Evolutionary conservation across 2,888 invertebrate genomes (phyloP), one percentile per base, ranked within the genome.

Genomic region (Aricia artaxerxes): DNA sequence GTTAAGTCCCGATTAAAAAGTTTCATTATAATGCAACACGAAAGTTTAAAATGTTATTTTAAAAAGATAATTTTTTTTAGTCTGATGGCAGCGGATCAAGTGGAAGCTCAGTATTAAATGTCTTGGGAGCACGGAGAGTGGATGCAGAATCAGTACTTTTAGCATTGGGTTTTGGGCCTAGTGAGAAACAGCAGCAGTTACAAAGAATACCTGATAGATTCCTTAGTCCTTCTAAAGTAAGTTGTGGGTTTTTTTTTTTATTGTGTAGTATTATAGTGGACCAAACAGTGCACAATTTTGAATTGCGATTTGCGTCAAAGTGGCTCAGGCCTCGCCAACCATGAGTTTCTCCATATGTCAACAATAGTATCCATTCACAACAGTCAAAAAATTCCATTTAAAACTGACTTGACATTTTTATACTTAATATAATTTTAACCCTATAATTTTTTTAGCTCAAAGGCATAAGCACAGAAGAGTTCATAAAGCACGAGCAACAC

Each of bases 111-210:
- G 97, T 98, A 60, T 96, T 98, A 87, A 97, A 97, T 88, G 95
- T 98, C 78, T 91, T 98, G 84, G 97, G 98, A 84, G 95, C 97
- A 31, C 95, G 98, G 64, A 97, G 96, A 86, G 97, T 97, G 38
- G 98, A 99, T 92, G 98, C 98, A 0, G 98, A 98, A 88, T 97
- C 97, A 79, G 96, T 99, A 79, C 95, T 99, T 49, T 91, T 97
- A 78, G 97, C 97, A 82, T 93, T 97, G 79, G 98, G 98, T 13
- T 97, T 97, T 89, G 97, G 97, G 0, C 97, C 97, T 9, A 95
- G 96, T 80, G 95, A 95, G 83, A 96, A 96, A 81, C 96, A 96
- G 78, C 96, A 96, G 85, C 95, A 96, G 83, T 88, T 96, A 31
- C 96, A 97, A 80, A 96, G 98, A 84, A 98, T 99, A 90, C 98